Percentiles rank a stretch among this genome's conserved stretches.
These are phyloP conservation scores for Tenodera sinensis DNA, from an alignment of 2,888 invertebrate species.

Conservation along the genomic window DNA sequence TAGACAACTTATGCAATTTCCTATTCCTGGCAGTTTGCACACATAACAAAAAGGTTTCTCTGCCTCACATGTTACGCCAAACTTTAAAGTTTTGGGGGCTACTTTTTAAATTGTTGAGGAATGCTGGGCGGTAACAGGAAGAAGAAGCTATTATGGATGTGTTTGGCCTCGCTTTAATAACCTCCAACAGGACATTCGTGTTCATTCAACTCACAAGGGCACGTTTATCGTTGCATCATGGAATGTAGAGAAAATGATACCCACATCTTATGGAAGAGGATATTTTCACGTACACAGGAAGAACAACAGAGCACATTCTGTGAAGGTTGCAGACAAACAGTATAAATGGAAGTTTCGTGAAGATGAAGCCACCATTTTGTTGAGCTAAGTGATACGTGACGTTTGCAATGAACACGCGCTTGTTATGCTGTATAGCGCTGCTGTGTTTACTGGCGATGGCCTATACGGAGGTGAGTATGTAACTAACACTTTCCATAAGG, in stretches of 20 bases:
- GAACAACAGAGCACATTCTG: background rate
- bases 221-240: background rate
- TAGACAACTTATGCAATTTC: too few species aligned
- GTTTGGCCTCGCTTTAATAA: background rate
- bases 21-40: too few species aligned
- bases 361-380: background rate
- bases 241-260: background rate
- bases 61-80: too few species aligned
- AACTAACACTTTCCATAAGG: too few species aligned
- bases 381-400: background rate
- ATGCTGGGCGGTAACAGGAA: too few species aligned
- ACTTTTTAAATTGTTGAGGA: too few species aligned
- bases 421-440: background rate
- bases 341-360: background rate
- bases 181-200: background rate
- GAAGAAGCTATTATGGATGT: too few species aligned
- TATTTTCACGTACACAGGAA: background rate
- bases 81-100: too few species aligned
- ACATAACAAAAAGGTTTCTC: too few species aligned
- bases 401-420: background rate
- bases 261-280: background rate
- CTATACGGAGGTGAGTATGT: background rate
- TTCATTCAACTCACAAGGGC: background rate
- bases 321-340: background rate
- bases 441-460: background rate